Percentiles rank a stretch among this genome's conserved stretches.
Evolutionary conservation across 2,888 invertebrate species (phyloP).

Genomic region (Iphiclides podalirius): DNA sequence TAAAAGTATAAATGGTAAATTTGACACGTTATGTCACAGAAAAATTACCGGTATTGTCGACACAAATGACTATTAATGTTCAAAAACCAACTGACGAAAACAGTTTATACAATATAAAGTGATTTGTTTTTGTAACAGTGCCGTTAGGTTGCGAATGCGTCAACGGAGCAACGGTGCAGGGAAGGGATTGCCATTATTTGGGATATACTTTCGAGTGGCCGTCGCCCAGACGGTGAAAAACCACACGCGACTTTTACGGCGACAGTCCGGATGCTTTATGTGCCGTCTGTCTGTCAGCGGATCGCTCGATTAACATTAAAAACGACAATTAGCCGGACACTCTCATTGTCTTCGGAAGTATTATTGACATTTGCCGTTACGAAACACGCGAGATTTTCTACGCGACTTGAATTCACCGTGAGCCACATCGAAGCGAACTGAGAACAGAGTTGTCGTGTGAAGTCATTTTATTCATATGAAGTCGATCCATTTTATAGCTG

Average conservation of each 20-base stretch:
- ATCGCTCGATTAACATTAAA: constrained; percentile 60
- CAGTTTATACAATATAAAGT: background rate
- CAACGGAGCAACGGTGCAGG: constrained; percentile 35
- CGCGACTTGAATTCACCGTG: constrained; percentile 6
- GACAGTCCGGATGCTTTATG: constrained; percentile 64
- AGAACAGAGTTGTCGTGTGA: background rate
- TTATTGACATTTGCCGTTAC: constrained; percentile 26
- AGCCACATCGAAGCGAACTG: constrained; percentile 8
- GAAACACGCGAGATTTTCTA: constrained; percentile 15
- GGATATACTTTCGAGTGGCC: constrained; percentile 57
- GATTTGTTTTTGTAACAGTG: constrained; percentile 4
- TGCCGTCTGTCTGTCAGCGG: constrained; percentile 48
- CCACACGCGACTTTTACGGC: constrained; percentile 71
- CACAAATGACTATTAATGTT: too few relatives aligned
- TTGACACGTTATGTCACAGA: too few relatives aligned
- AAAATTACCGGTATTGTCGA: too few relatives aligned
- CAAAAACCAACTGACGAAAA: background rate
- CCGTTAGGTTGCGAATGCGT: background rate
- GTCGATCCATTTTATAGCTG: too few relatives aligned
- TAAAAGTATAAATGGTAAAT: too few relatives aligned
- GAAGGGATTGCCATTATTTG: constrained; percentile 61
- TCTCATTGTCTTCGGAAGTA: constrained; percentile 36
- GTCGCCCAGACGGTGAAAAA: constrained; percentile 63
- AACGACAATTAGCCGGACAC: constrained; percentile 53
- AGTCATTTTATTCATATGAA: too few relatives aligned